Evolutionary conservation across 2,888 invertebrate genomes (phyloP).

Genomic region (Papilio protenor): DNA sequence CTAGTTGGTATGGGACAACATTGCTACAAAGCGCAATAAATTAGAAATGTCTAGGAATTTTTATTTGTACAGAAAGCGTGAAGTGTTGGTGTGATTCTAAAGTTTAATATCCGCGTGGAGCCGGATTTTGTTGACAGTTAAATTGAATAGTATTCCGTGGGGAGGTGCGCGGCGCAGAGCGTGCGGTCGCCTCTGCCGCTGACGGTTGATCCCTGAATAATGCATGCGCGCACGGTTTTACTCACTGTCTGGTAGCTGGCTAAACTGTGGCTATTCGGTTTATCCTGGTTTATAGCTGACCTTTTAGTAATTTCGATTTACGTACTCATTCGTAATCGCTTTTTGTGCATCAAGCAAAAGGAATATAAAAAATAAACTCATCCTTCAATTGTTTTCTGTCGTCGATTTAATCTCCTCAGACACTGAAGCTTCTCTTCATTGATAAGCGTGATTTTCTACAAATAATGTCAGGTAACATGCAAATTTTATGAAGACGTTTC

Average conservation of each 20-base stretch:
- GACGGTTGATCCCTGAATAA: constrained; percentile 34
- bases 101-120: constrained; percentile 30
- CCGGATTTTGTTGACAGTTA: constrained; percentile 40
- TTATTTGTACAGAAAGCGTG: constrained; percentile 8
- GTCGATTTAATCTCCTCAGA: background rate
- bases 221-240: constrained; percentile 20
- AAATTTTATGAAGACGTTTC: constrained; percentile 35
- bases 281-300: background rate
- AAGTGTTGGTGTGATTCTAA: constrained; percentile 27
- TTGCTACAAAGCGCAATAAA: background rate
- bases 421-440: constrained; percentile 3
- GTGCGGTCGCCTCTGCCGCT: constrained; percentile 15
- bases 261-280: background rate
- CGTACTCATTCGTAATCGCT: background rate
- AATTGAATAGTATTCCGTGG: constrained; percentile 35
- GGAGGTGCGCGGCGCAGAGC: constrained; percentile 18
- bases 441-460: constrained; percentile 18
- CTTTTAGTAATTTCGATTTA: background rate
- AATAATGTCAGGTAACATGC: constrained; percentile 12
- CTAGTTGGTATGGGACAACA: background rate
- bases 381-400: background rate
- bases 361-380: background rate
- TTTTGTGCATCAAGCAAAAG: background rate
- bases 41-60: constrained; percentile 1
- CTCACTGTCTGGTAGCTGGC: background rate